These are phyloP conservation scores for Calephelis perditalis DNA, from an alignment of 2,888 invertebrate species.

Conservation along the genomic window DNA sequence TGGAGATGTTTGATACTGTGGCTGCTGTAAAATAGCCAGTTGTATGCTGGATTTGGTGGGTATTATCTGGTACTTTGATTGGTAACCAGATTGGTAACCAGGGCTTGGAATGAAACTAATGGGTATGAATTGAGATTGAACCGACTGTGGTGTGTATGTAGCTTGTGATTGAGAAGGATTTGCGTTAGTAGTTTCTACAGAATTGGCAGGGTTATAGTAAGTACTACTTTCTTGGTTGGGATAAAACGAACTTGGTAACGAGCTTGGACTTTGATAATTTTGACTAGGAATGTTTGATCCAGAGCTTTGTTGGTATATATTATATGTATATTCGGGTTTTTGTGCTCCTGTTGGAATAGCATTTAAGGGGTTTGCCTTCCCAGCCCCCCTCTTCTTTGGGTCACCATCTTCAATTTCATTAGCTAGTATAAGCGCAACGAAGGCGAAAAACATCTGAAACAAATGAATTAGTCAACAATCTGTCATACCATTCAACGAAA, in stretches of 20 bases:
- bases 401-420: conserved; percentile 62
- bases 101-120: conserved; percentile 59
- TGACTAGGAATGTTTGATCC: conserved; percentile 40
- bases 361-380: conserved; percentile 55
- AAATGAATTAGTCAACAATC: conserved; percentile 35
- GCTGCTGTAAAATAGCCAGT: conserved; percentile 54
- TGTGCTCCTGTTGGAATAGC: conserved; percentile 63
- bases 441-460: conserved; percentile 58
- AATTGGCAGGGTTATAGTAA: conserved; percentile 48
- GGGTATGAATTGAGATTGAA: conserved; percentile 55
- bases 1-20: conserved; percentile 41
- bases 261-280: conserved; percentile 50
- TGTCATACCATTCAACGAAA: conserved; percentile 39
- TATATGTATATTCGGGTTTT: conserved; percentile 67
- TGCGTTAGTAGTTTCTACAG: conserved; percentile 36
- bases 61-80: conserved; percentile 62
- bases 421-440: conserved; percentile 49
- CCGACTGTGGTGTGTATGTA: conserved; percentile 28
- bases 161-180: conserved; percentile 35
- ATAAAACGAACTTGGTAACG: conserved; percentile 54
- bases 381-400: conserved; percentile 65
- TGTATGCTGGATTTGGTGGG: conserved; percentile 57
- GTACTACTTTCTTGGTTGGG: conserved; percentile 54
- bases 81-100: conserved; percentile 67
- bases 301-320: conserved; percentile 54